Evolutionary conservation across 2,113 vertebrate species (phyloP), one percentile per base, ranked within the genome.

Genomic region (Cariama cristata): DNA sequence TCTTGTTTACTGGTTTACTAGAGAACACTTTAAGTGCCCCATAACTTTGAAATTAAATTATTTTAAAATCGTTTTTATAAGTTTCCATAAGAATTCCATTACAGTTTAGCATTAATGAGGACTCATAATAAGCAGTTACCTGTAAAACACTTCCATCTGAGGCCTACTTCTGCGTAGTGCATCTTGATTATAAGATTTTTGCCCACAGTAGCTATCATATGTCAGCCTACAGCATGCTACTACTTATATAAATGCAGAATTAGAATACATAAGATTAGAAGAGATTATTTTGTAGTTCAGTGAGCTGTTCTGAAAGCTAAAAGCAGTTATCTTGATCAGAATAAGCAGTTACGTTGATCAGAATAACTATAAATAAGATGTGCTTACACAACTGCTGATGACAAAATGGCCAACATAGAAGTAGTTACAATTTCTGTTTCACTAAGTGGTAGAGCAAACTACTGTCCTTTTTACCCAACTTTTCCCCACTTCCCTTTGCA

Each of bases 31-130:
- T 23, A 75, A 95, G 35, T 26, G 44, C 32, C 33, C 10, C 5
- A 11, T 74, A 79, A 87, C 50, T 96, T 95, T 49, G 55, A 94
- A 85, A 85, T 94, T 86, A 9, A 79, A 9, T 95, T 79, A 94
- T 90, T 95, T 92, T 42, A 30, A 88, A 94, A 60, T 77, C 12
- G 15, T 64, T 92, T 60, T 93, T 71, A 27, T 12, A 42, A 52
- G 52, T 68, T 93, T 69, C 26, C 15, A 8, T 28, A 73, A 84
- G 28, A 52, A 86, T 55, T 38, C 11, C 22, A 42, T 82, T 90
- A n/a, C 9, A 50, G 60, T 45, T 92, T 28, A 49, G 27, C 50
- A 59, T 38, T 92, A 95, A 88, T 55, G 50, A 58, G 60, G 27
- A 83, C 49, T 92, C 55, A 42, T 40, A 79, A 64, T 52, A 60